Conservation (phyloP, 2,888 invertebrate species). For the Physocephala rufipes region DNA sequence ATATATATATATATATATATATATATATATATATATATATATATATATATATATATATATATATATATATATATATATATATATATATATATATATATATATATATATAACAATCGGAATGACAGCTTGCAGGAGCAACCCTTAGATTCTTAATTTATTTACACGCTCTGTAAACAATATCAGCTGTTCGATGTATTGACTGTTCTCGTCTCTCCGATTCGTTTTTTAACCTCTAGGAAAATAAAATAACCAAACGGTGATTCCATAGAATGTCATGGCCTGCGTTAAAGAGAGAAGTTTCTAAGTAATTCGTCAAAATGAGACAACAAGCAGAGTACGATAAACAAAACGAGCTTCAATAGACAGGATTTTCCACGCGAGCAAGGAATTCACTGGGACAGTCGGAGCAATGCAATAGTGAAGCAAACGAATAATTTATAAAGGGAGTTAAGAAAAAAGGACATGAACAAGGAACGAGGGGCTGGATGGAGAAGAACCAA, state of each 20-base stretch:
- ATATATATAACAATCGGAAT: slow-evolving; percentile 32
- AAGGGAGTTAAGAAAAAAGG: slow-evolving; percentile 1
- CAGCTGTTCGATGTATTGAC: slow-evolving; percentile 34
- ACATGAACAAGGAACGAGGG: not conserved
- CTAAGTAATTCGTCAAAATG: slow-evolving; percentile 37
- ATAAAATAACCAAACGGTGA: not conserved
- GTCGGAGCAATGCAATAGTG: slow-evolving; percentile 11
- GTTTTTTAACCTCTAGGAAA: not conserved
- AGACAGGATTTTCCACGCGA: slow-evolving; percentile 32
- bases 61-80: too few relatives aligned
- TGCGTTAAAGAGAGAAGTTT: slow-evolving; percentile 31
- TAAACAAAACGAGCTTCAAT: slow-evolving; percentile 7
- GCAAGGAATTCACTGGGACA: not conserved
- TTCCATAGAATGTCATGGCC: not conserved
- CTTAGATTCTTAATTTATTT: not conserved
- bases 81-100: too few relatives aligned
- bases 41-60: too few relatives aligned
- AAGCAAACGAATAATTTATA: not conserved
- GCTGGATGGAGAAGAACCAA: not conserved
- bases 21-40: too few relatives aligned
- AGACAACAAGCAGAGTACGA: not conserved
- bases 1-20: too few relatives aligned
- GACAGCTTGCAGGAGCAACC: not conserved
- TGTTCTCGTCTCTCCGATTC: not conserved
- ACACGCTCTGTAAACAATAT: slow-evolving; percentile 36